Conservation (phyloP, 2,113 vertebrate genomes). For the Aptenodytes forsteri region DNA sequence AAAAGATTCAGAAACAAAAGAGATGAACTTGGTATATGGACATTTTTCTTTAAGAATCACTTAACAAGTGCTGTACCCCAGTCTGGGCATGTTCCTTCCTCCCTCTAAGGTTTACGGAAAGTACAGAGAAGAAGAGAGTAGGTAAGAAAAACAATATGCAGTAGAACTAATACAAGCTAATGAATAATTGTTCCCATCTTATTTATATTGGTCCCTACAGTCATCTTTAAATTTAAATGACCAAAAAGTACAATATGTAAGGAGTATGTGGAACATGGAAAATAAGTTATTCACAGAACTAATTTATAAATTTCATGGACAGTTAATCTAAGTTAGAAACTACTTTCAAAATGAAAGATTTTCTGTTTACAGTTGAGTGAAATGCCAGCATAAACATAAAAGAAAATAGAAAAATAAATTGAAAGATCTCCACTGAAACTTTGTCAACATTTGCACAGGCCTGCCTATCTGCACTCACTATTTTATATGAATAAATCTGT, state of each 20-base stretch:
- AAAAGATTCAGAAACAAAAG: neutral
- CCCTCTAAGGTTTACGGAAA: neutral
- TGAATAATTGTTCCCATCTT: neutral
- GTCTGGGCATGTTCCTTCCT: neutral
- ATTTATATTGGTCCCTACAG: neutral
- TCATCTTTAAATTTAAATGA: neutral
- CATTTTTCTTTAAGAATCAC: neutral
- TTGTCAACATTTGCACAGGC: neutral
- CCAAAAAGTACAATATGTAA: neutral
- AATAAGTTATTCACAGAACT: neutral
- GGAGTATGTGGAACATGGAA: neutral
- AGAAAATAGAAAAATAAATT: slow-evolving; percentile 59
- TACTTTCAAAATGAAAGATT: neutral
- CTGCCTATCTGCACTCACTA: neutral
- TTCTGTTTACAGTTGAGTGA: slow-evolving; percentile 30
- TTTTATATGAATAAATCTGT: neutral
- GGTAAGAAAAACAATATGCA: neutral
- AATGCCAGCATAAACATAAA: slow-evolving; percentile 44
- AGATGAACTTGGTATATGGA: rapidly evolving
- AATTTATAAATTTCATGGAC: slow-evolving; percentile 38
- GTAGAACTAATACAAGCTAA: slow-evolving; percentile 3
- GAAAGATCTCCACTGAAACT: slow-evolving; percentile 14
- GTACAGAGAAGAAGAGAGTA: neutral
- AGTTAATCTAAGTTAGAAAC: slow-evolving; percentile 43
- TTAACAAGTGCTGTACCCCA: neutral